These are phyloP conservation scores for Drosophila atroscutellata DNA, from an alignment of 2,888 invertebrate species.

Conservation along the genomic window DNA sequence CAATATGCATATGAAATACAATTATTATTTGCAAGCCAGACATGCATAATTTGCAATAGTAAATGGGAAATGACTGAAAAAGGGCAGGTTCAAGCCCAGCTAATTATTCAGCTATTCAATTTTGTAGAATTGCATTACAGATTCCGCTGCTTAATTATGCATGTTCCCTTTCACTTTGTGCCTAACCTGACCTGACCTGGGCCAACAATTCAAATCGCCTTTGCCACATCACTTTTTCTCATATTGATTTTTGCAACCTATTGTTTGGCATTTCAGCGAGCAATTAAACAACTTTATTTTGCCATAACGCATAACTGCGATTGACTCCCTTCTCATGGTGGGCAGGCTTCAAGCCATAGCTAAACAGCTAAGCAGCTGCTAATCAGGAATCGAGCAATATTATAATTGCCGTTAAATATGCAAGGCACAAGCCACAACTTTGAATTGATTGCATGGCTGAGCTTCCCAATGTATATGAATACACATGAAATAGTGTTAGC, in stretches of 20 bases:
- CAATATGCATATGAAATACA: neutral
- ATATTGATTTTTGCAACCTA: neutral
- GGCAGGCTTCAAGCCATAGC: neutral
- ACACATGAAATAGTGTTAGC: neutral
- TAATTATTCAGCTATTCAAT: neutral
- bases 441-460: conserved; percentile 1
- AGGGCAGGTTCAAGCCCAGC: neutral
- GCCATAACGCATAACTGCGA: conserved; percentile 4
- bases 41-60: too few relatives aligned
- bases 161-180: conserved; percentile 22
- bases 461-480: conserved; percentile 1
- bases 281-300: conserved; percentile 26
- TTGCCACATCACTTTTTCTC: neutral
- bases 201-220: neutral
- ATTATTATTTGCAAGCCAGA: too few relatives aligned
- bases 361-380: conserved; percentile 18
- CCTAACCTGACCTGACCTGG: neutral
- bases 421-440: conserved; percentile 28
- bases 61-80: neutral
- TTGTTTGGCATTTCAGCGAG: conserved; percentile 9
- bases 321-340: neutral
- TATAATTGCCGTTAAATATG: conserved; percentile 41
- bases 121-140: neutral
- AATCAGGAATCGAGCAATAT: conserved; percentile 14
- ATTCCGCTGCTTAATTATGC: neutral